These are phyloP conservation scores for Diplodus sargus DNA, from an alignment of 2,797 vertebrate genomes.

Conservation along the genomic window DNA sequence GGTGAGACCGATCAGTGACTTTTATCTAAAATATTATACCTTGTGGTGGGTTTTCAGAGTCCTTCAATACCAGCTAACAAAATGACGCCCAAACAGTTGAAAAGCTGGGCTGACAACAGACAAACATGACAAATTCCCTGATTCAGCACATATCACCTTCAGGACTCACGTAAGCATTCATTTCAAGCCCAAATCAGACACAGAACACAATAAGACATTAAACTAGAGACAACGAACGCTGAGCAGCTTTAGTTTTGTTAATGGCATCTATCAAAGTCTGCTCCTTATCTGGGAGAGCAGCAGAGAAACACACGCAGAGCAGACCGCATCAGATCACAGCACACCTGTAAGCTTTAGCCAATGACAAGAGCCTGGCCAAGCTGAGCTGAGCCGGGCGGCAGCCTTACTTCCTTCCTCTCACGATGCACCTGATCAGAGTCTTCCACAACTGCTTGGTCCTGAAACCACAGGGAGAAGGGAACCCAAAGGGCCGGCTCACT, in stretches of 20 bases:
- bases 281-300: conserved; percentile 38
- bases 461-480: conserved; percentile 86
- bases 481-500: conserved; percentile 60
- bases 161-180: neutral
- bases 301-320: conserved; percentile 63
- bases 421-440: conserved; percentile 90
- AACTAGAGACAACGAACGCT: conserved; percentile 8
- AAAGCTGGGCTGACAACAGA: neutral
- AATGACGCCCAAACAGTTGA: neutral
- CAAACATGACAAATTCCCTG: neutral
- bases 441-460: conserved; percentile 87
- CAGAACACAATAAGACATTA: neutral
- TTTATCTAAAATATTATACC: neutral
- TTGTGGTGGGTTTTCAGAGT: neutral
- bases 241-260: conserved; percentile 75
- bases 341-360: conserved; percentile 81
- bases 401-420: conserved; percentile 84
- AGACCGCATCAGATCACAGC: conserved; percentile 72
- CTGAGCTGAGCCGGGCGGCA: conserved; percentile 55
- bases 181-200: neutral
- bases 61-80: neutral
- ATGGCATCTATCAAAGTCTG: conserved; percentile 50
- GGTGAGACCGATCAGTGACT: neutral
- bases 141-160: neutral
- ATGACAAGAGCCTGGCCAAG: conserved; percentile 58